Conservation (phyloP, 2,113 vertebrate species). For the Dendrocopos noguchii region DNA sequence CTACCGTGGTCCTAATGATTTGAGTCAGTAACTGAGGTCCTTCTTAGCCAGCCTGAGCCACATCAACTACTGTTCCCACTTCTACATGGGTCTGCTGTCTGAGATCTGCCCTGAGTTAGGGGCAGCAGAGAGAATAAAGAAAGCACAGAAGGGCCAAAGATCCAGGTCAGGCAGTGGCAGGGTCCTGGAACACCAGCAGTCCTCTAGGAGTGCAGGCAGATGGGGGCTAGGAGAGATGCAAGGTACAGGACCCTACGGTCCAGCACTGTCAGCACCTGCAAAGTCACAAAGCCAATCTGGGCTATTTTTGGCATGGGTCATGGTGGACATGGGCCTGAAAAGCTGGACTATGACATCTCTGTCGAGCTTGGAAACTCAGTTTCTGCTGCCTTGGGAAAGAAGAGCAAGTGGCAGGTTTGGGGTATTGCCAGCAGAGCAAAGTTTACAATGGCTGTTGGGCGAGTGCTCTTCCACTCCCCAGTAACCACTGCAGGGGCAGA, state of each 20-base stretch:
- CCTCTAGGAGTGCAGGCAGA: background rate
- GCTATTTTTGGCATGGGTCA: fast-evolving
- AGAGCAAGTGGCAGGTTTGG: background rate
- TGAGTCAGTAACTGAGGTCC: background rate
- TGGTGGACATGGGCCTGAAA: background rate
- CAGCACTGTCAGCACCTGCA: background rate
- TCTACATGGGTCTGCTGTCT: background rate
- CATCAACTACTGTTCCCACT: background rate
- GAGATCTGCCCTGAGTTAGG: background rate
- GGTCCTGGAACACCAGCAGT: background rate
- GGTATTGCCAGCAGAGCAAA: background rate
- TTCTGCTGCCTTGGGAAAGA: background rate
- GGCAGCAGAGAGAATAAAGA: background rate
- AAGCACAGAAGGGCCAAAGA: background rate
- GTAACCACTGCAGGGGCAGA: background rate
- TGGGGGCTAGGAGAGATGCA: background rate
- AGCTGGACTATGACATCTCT: background rate
- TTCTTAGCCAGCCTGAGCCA: background rate
- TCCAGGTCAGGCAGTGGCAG: background rate
- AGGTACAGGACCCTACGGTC: background rate
- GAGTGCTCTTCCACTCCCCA: background rate
- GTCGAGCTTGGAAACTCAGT: background rate
- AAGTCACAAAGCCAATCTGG: background rate
- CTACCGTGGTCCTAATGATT: background rate
- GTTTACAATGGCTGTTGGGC: background rate